Evolutionary conservation across 2,888 invertebrate genomes (phyloP), one percentile per base, ranked within the genome.

Genomic region (Euzophera pinguis): DNA sequence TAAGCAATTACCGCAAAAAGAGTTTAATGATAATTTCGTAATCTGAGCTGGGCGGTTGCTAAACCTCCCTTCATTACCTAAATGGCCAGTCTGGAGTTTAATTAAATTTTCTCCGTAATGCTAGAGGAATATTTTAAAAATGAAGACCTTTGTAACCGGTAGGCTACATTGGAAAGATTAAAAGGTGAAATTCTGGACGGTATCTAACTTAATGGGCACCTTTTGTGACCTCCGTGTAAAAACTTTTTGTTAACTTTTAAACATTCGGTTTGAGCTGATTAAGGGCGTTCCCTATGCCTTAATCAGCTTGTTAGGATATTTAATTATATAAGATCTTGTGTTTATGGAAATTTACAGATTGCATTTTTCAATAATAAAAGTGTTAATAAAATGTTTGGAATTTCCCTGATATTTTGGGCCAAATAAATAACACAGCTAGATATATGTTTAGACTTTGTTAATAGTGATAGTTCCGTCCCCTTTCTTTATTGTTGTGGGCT

Each of bases 1-100:
- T 22, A 57, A 48, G 61, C 62, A 67, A 62, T 63, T 63, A 64
- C 61, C 60, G 55, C 58, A 56, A 60, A 70, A 69, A 68, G 64
- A 68, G 64, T 69, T 62, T 61, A 67, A 71, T 65, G 67, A 69
- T 71, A 68, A 76, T 73, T 73, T 67, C 57, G 70, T 71, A 69
- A 74, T 69, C 62, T 35, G 22, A 34, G 35, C 42, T n/a, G 60
- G 57, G 62, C 61, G 61, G 60, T 65, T 64, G 65, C 62, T 60
- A 60, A 62, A 64, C 64, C 57, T 56, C 63, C 58, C 64, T 64
- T 69, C 70, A 73, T 75, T 70, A 71, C 69, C 67, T 70, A 65
- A 77, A 77, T 70, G 69, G 65, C 70, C 75, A 76, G 77, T 81
- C 73, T 63, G 56, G 69, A 74, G 65, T 68, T 79, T 81, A 80